phyloP scores from a whole-genome alignment of 2,888 invertebrate genomes.

The Cryptosula pallasiana region DNA sequence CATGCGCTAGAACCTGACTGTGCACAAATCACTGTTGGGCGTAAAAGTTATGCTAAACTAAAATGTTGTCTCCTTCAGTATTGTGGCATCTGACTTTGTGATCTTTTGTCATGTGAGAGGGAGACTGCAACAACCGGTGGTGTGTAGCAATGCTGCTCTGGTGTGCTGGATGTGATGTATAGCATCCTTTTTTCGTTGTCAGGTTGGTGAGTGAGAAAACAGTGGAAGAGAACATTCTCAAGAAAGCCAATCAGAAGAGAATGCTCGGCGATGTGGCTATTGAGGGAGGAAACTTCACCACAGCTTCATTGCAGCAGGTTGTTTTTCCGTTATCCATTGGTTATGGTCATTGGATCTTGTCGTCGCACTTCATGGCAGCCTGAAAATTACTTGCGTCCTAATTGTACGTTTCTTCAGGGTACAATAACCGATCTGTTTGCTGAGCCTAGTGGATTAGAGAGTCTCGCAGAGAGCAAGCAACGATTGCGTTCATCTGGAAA shows the following conservation, averaged over 20 bases:
- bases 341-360: background rate
- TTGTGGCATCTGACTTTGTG: background rate
- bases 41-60: background rate
- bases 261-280: conserved; percentile 93
- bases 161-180: background rate
- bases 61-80: background rate
- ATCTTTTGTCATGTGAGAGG: no score
- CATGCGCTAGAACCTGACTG: conserved; percentile 1
- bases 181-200: conserved; percentile 32
- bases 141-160: background rate
- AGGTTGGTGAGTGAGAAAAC: conserved; percentile 93
- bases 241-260: conserved; percentile 98
- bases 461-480: conserved; percentile 61
- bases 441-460: conserved; percentile 57
- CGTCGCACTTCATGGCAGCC: no score
- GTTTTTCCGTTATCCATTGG: background rate
- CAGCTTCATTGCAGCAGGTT: conserved; percentile 85
- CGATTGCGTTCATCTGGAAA: conserved; percentile 26
- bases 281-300: conserved; percentile 97
- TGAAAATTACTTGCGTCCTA: no score
- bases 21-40: background rate
- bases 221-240: conserved; percentile 97
- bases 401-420: conserved; percentile 57
- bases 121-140: no score
- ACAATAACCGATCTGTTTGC: conserved; percentile 89